These are phyloP conservation scores for Eristalis arbustorum DNA, from an alignment of 2,888 invertebrate species.

Conservation along the genomic window DNA sequence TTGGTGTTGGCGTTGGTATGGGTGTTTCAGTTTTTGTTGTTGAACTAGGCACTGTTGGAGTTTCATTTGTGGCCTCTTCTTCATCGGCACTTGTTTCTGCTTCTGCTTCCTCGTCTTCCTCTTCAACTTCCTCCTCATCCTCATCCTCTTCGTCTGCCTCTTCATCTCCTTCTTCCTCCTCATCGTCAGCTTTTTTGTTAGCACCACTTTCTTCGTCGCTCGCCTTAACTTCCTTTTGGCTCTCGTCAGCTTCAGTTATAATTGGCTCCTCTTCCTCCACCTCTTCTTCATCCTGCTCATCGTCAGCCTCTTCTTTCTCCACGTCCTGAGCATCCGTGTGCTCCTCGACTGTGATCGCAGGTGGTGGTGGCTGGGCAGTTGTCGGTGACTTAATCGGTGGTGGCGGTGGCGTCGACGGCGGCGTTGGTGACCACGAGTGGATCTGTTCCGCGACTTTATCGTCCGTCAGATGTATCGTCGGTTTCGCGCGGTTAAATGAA, in stretches of 20 bases:
- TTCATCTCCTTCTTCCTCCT: conserved; percentile 37
- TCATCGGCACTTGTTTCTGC: conserved; percentile 24
- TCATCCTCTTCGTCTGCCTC: conserved; percentile 11
- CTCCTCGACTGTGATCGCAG: conserved; percentile 70
- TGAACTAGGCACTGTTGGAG: conserved; percentile 32
- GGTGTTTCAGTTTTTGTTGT: conserved; percentile 41
- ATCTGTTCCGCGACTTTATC: conserved; percentile 62
- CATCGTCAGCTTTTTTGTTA: conserved; percentile 19
- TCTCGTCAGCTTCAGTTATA: conserved; percentile 2
- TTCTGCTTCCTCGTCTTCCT: conserved; percentile 29
- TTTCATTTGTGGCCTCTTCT: conserved; percentile 24
- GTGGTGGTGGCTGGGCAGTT: conserved; percentile 76
- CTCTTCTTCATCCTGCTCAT: conserved; percentile 32
- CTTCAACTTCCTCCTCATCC: conserved; percentile 30
- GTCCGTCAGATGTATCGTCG: conserved; percentile 37
- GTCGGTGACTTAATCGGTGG: conserved; percentile 71
- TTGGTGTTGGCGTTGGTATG: not conserved
- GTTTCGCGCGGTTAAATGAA: conserved; percentile 69
- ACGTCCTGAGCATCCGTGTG: conserved; percentile 73
- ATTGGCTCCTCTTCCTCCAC: conserved; percentile 22
- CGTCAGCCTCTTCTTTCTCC: not conserved
- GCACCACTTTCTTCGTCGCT: conserved; percentile 40
- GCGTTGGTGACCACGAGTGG: conserved; percentile 68
- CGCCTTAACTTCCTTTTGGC: not conserved
- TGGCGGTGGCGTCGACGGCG: conserved; percentile 58